These are phyloP conservation scores for Gonioctena quinquepunctata DNA, from an alignment of 1,140 invertebrate genomes.

Conservation along the genomic window DNA sequence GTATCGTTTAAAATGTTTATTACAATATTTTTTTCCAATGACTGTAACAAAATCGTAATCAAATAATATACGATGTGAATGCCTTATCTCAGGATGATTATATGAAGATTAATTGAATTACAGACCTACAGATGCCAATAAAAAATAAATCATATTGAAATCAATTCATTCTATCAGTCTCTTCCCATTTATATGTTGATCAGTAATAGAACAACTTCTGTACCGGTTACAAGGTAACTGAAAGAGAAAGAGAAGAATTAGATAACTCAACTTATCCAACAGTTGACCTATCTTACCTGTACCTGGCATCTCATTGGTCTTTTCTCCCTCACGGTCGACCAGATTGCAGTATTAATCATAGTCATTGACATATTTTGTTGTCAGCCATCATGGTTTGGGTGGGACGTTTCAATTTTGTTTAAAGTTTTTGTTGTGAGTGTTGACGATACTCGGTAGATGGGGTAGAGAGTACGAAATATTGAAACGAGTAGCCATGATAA, in stretches of 20 bases:
- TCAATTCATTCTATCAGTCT: no score
- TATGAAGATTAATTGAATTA: no score
- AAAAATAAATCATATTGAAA: no score
- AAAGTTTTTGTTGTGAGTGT: neutral
- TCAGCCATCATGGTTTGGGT: constrained; percentile 33
- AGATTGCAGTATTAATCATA: constrained; percentile 24
- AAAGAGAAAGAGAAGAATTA: neutral
- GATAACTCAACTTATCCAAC: neutral
- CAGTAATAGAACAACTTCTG: no score
- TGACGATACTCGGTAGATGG: neutral
- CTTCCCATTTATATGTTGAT: no score
- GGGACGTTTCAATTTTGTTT: neutral
- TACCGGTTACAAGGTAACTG: neutral
- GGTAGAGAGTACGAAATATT: neutral
- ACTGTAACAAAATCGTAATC: no score
- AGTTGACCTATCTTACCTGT: constrained; percentile 3
- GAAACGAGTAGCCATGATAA: neutral
- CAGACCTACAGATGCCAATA: no score
- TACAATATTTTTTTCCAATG: no score
- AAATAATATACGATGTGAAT: no score
- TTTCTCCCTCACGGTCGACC: constrained; percentile 26
- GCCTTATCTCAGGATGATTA: no score
- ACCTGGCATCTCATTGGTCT: constrained; percentile 30
- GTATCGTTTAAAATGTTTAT: no score
- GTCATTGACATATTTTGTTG: constrained; percentile 20